phyloP scores from a whole-genome alignment of 1,140 invertebrate species.

The Portunus trituberculatus region DNA sequence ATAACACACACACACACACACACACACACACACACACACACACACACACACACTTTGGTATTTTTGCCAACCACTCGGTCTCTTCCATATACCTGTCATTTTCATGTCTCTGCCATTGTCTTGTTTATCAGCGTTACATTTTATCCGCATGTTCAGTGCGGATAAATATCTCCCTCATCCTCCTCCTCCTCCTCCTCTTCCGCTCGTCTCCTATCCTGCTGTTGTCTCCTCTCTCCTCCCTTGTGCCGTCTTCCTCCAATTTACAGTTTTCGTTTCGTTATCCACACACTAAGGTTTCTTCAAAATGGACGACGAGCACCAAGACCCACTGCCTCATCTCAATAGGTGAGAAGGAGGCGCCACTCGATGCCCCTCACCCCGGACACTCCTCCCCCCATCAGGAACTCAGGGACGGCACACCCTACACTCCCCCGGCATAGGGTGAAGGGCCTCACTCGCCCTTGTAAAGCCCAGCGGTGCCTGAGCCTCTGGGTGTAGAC shows the following conservation, averaged over 20 bases:
- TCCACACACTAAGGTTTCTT: neutral
- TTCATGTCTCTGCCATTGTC: neutral
- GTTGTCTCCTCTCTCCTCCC: neutral
- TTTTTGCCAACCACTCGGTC: too few relatives aligned
- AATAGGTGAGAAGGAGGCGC: neutral
- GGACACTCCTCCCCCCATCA: neutral
- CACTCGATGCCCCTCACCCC: neutral
- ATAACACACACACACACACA: too few relatives aligned
- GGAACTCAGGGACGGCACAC: neutral
- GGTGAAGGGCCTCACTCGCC: too few relatives aligned
- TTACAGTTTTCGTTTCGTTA: neutral
- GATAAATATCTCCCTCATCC: neutral
- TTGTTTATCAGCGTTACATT: neutral
- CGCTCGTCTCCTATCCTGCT: neutral
- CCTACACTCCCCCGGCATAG: neutral
- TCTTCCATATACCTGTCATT: too few relatives aligned
- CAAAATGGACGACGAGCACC: neutral
- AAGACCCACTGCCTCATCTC: neutral
- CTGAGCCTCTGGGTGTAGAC: too few relatives aligned
- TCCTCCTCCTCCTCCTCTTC: neutral
- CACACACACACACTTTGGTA: too few relatives aligned
- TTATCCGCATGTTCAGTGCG: neutral
- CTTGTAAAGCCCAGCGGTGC: too few relatives aligned
- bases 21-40: too few relatives aligned
- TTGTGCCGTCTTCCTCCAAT: neutral